Evolutionary conservation across 2,113 vertebrate species (phyloP).

Genomic region (Mustelus asterias): DNA sequence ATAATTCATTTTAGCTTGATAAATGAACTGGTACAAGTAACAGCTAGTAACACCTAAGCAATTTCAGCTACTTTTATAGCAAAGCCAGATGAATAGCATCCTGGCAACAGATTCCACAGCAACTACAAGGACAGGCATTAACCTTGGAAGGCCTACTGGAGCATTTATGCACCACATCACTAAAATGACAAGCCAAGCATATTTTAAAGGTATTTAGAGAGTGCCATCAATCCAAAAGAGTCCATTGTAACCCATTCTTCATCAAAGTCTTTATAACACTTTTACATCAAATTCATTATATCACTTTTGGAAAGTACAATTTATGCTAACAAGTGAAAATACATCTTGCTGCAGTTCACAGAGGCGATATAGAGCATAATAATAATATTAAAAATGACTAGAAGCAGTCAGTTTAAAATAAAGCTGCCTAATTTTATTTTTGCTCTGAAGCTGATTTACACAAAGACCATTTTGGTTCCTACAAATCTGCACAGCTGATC

Average conservation of each 20-base stretch:
- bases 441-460: conserved; percentile 6
- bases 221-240: conserved; percentile 36
- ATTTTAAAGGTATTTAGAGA: conserved; percentile 38
- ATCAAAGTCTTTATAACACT: conserved; percentile 34
- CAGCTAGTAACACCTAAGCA: conserved; percentile 54
- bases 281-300: conserved; percentile 36
- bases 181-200: conserved; percentile 38
- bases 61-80: conserved; percentile 53
- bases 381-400: conserved; percentile 13
- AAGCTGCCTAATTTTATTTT: conserved; percentile 31
- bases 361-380: background rate
- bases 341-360: conserved; percentile 29
- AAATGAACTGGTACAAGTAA: conserved; percentile 53
- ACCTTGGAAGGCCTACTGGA: conserved; percentile 55
- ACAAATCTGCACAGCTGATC: background rate
- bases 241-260: conserved; percentile 34
- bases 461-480: background rate
- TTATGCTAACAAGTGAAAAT: conserved; percentile 34
- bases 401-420: conserved; percentile 30
- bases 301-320: conserved; percentile 33
- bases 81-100: conserved; percentile 59
- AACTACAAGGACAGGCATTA: conserved; percentile 61
- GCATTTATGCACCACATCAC: conserved; percentile 43
- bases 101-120: conserved; percentile 51
- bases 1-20: conserved; percentile 50